These are phyloP conservation scores for Tribolium madens DNA, from an alignment of 1,140 invertebrate genomes.

Conservation along the genomic window DNA sequence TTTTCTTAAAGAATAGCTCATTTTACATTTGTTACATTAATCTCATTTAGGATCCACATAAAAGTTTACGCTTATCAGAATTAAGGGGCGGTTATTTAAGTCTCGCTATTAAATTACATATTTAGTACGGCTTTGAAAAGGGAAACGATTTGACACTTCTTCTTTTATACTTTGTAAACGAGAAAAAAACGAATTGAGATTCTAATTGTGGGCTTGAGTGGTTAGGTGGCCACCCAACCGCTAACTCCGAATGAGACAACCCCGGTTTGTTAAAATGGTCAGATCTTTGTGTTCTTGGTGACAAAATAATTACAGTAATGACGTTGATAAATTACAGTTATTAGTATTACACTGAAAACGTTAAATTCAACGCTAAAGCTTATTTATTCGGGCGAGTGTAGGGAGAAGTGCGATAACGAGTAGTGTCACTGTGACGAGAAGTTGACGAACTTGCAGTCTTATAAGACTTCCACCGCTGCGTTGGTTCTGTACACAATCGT, in stretches of 20 bases:
- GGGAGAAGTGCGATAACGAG: slow-evolving; percentile 55
- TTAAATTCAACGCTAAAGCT: slow-evolving; percentile 36
- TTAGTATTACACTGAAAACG: slow-evolving; percentile 23
- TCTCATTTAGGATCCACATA: slow-evolving; percentile 36
- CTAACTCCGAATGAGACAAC: not conserved
- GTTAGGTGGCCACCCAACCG: not conserved
- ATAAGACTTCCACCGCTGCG: slow-evolving; percentile 57
- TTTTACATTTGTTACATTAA: slow-evolving; percentile 47
- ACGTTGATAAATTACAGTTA: slow-evolving; percentile 41
- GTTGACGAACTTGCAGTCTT: slow-evolving; percentile 51
- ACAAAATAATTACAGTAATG: slow-evolving; percentile 7
- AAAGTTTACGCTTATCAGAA: slow-evolving; percentile 13
- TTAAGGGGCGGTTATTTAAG: not conserved
- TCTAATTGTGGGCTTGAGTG: no score
- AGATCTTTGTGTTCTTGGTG: slow-evolving; percentile 14
- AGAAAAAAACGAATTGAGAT: no score
- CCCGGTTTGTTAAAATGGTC: not conserved
- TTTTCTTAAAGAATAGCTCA: slow-evolving; percentile 51
- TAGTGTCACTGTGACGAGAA: slow-evolving; percentile 50
- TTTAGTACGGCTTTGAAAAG: slow-evolving; percentile 11
- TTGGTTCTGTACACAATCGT: slow-evolving; percentile 55
- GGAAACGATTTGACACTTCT: not conserved
- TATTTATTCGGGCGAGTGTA: slow-evolving; percentile 57
- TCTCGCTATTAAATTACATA: slow-evolving; percentile 17
- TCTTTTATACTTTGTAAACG: no score